Evolutionary conservation across 2,888 invertebrate species (phyloP), one percentile per base, ranked within the genome.

Genomic region (Synanthedon tipuliformis): DNA sequence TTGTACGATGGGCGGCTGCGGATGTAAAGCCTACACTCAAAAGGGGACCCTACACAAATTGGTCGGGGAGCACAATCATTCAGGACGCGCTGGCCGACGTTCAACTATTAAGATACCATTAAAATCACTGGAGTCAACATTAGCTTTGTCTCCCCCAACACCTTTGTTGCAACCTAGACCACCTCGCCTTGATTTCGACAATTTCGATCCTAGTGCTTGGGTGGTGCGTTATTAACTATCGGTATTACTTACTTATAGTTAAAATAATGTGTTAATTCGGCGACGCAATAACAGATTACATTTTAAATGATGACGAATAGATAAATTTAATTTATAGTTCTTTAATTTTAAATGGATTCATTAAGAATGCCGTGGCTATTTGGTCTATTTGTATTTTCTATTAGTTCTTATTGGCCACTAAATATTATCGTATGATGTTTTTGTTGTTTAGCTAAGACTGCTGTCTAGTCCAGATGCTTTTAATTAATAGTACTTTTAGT

Each of bases 1-100:
- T 0, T 87, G 86, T 65, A 87, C 86, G 1, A 86, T 87, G 86
- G 86, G 86, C 53, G 86, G 86, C 50, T 87, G 86, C 59, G 84
- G 84, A 27, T 87, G 86, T 65, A 87, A 87, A 61, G 86, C 86
- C 2, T 86, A 87, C 71, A 87, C 86, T 11, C 84, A 84, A 62
- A 81, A 80, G 57, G 86, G 86, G 41, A 76, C 81, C 5, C 63
- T 86, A 4, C 85, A 85, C 68, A 86, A 86, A 60, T 71, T 87
- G 41, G 82, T 87, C 45, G 86, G 86, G 13, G 86, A 85, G 55
- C 86, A 87, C 67, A 87, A 87, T 63, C 86, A 86, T 66, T 71
- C 66, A n/a, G 76, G 75, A 16, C 79, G 83, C 52, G 78, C 79
- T 59, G 81, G 79, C 50, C 75, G 82, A 23, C 73, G 81, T 48